These are phyloP conservation scores for Fopius arisanus DNA, from an alignment of 1,140 invertebrate genomes.

Conservation along the genomic window DNA sequence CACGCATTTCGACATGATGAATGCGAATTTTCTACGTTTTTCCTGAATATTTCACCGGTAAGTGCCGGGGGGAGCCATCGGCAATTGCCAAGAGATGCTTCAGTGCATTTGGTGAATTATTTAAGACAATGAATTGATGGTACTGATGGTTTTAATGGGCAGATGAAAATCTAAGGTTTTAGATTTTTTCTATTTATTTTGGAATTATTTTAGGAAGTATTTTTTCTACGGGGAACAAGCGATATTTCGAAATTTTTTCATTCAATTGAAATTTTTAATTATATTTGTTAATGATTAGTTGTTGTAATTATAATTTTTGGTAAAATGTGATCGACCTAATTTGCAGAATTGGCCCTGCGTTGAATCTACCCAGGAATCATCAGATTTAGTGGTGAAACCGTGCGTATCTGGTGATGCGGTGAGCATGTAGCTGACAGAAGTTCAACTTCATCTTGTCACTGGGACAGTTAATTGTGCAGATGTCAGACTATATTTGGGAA, in stretches of 20 bases:
- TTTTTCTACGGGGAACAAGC: no score
- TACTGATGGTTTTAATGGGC: background rate
- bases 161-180: background rate
- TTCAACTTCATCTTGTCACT: background rate
- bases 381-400: background rate
- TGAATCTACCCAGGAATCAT: background rate
- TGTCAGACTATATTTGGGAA: constrained; percentile 55
- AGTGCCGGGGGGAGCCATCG: background rate
- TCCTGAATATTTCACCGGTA: constrained; percentile 18
- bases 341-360: background rate
- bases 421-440: background rate
- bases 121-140: constrained; percentile 1
- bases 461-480: constrained; percentile 28
- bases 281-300: no score
- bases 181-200: background rate
- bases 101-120: constrained; percentile 6
- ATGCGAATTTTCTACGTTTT: constrained; percentile 57
- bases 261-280: no score
- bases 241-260: no score
- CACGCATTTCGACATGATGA: constrained; percentile 56
- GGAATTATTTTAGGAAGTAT: no score
- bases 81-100: background rate
- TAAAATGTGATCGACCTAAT: background rate
- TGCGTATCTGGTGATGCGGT: background rate
- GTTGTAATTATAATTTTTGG: no score